These are phyloP conservation scores for Pagetopsis macropterus DNA, from an alignment of 2,797 vertebrate species.

Conservation along the genomic window DNA sequence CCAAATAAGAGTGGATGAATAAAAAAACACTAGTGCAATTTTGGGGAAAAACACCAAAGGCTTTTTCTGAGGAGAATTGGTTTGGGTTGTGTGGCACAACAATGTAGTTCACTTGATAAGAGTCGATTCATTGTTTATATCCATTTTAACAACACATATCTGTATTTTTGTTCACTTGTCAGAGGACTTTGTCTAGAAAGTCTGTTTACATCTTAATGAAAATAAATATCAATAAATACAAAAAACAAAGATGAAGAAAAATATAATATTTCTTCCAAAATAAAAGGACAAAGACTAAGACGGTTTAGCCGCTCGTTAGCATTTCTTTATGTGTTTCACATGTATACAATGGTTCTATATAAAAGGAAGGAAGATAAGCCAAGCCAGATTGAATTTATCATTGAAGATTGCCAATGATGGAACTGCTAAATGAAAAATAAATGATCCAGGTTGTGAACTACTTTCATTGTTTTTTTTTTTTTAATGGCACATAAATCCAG, in stretches of 20 bases:
- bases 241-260: neutral
- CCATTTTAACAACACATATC: neutral
- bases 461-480: neutral
- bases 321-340: neutral
- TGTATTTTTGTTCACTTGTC: neutral
- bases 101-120: neutral
- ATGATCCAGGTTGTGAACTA: neutral
- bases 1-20: too few relatives aligned
- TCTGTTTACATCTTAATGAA: neutral
- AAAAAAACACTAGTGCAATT: too few relatives aligned
- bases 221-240: too few relatives aligned
- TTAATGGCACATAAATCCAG: neutral
- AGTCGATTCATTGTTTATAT: neutral
- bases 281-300: neutral
- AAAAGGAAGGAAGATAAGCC: neutral
- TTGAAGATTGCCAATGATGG: neutral
- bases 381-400: neutral
- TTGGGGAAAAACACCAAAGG: too few relatives aligned
- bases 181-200: neutral
- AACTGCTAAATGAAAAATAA: neutral
- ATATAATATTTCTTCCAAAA: neutral
- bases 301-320: too few relatives aligned
- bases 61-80: too few relatives aligned
- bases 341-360: neutral
- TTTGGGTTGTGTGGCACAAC: neutral